A percentile compares a stretch with the other conserved stretches of the same genome.
phyloP scores from a whole-genome alignment of 1,140 invertebrate species.

The Kradibia gibbosae region DNA sequence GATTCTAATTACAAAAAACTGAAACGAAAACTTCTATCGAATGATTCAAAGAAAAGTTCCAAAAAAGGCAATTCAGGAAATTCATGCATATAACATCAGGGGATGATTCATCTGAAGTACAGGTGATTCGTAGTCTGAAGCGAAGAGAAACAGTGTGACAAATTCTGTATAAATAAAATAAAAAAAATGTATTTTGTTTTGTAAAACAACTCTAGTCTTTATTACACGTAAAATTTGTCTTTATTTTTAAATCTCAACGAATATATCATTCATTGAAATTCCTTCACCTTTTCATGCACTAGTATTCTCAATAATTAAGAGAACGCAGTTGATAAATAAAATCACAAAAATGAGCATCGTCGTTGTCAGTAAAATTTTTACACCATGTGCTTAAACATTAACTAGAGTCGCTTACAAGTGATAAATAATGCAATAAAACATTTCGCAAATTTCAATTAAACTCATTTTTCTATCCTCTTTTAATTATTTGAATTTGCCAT shows the following conservation, averaged over 20 bases:
- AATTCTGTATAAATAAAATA: conserved; percentile 6
- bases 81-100: not conserved
- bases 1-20: not conserved
- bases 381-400: conserved; percentile 6
- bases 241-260: conserved; percentile 40
- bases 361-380: conserved; percentile 44
- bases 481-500: conserved; percentile 2
- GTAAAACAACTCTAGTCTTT: conserved; percentile 48
- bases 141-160: not conserved
- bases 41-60: not conserved
- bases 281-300: conserved; percentile 36
- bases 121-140: not conserved
- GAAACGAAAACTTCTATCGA: not conserved
- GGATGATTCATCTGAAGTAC: not conserved
- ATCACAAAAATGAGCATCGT: conserved; percentile 45
- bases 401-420: not conserved
- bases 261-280: conserved; percentile 43
- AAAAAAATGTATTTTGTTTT: conserved; percentile 15
- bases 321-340: conserved; percentile 31
- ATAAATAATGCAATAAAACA: not conserved
- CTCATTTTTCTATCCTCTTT: not conserved
- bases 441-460: conserved; percentile 22
- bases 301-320: conserved; percentile 20
- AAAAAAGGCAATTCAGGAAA: not conserved
- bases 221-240: conserved; percentile 48